phyloP scores from a whole-genome alignment of 1,140 invertebrate species.

The Drosophila neocordata region DNA sequence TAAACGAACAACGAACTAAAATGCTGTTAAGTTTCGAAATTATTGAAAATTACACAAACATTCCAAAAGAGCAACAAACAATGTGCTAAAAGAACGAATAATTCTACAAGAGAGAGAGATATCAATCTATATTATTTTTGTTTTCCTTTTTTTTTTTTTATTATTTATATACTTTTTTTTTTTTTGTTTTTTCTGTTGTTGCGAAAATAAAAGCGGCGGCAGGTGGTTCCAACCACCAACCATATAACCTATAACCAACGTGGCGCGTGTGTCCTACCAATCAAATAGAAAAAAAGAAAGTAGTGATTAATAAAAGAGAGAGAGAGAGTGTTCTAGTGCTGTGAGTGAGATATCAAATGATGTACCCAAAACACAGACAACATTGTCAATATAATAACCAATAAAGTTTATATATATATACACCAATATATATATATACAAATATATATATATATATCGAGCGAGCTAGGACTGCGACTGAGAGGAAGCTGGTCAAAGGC shows the following conservation, averaged over 20 bases:
- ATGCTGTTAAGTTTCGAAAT: slow-evolving; percentile 20
- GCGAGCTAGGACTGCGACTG: slow-evolving; percentile 10
- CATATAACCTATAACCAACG: slow-evolving; percentile 1
- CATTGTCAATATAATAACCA: slow-evolving; percentile 7
- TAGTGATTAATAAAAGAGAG: background rate
- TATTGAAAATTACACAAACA: slow-evolving; percentile 27
- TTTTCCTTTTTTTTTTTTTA: slow-evolving; percentile 1
- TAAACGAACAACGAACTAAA: slow-evolving; percentile 17
- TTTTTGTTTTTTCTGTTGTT: slow-evolving; percentile 7
- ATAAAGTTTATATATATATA: slow-evolving; percentile 1
- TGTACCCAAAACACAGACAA: slow-evolving; percentile 10
- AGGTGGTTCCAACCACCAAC: slow-evolving; percentile 32
- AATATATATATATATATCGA: background rate
- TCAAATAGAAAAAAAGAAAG: slow-evolving; percentile 7
- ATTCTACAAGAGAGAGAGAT: slow-evolving; percentile 5
- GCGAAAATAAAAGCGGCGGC: slow-evolving; percentile 11
- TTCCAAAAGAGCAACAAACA: slow-evolving; percentile 25
- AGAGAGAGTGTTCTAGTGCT: background rate
- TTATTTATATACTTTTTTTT: background rate
- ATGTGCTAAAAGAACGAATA: slow-evolving; percentile 5
- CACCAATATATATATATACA: background rate
- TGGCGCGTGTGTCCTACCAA: slow-evolving; percentile 22
- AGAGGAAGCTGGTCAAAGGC: slow-evolving; percentile 1
- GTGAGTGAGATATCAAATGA: slow-evolving; percentile 9
- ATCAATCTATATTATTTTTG: slow-evolving; percentile 1